phyloP scores from a whole-genome alignment of 2,888 invertebrate species.

The Lydus trimaculatus region DNA sequence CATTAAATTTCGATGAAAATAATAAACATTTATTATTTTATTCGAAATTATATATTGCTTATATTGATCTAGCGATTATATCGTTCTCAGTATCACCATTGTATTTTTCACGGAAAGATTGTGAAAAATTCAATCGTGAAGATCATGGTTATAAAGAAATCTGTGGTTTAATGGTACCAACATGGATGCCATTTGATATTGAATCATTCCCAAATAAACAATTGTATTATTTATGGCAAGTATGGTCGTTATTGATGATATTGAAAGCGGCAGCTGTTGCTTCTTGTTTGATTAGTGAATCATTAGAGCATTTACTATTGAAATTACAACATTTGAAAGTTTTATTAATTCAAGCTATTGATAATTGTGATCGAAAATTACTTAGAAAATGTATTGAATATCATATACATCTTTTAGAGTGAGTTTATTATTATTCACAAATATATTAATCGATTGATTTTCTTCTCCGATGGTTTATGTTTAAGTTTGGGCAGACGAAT shows the following conservation, averaged over 20 bases:
- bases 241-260: slow-evolving; percentile 12
- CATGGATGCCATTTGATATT: slow-evolving; percentile 24
- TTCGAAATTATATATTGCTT: slow-evolving; percentile 13
- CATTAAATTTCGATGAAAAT: slow-evolving; percentile 11
- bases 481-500: slow-evolving; percentile 13
- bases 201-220: slow-evolving; percentile 15
- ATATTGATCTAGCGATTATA: slow-evolving; percentile 13
- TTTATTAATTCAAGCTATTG: slow-evolving; percentile 14
- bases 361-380: not conserved
- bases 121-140: slow-evolving; percentile 13
- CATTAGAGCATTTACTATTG: slow-evolving; percentile 17
- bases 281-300: slow-evolving; percentile 12
- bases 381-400: slow-evolving; percentile 13
- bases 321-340: slow-evolving; percentile 15
- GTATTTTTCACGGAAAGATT: slow-evolving; percentile 4
- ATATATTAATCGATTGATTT: too few relatives aligned
- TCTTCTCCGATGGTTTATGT: too few relatives aligned
- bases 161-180: slow-evolving; percentile 19
- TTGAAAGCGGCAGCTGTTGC: slow-evolving; percentile 16
- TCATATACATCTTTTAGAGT: slow-evolving; percentile 17
- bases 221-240: slow-evolving; percentile 16
- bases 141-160: slow-evolving; percentile 12
- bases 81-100: not conserved
- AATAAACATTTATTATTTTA: slow-evolving; percentile 11
- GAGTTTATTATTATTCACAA: not conserved